A percentile compares a stretch with the other conserved stretches of the same genome.
phyloP scores from a whole-genome alignment of 2,888 invertebrate species.

The Synergus gifuensis region DNA sequence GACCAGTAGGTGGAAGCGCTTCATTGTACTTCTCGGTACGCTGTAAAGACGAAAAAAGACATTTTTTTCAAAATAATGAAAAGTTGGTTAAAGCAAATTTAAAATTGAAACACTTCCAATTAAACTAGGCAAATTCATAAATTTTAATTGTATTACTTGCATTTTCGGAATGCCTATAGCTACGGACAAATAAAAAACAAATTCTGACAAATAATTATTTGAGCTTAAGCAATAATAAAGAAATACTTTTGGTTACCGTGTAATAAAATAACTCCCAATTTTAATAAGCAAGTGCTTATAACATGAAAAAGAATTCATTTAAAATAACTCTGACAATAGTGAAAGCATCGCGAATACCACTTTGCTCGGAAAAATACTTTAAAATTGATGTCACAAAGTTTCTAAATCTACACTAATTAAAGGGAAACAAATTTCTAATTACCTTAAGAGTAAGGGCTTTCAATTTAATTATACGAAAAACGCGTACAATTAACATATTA shows the following conservation, averaged over 20 bases:
- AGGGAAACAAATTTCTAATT: background rate
- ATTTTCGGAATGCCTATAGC: too few relatives aligned
- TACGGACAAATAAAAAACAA: too few relatives aligned
- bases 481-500: background rate
- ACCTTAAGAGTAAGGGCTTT: background rate
- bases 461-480: background rate
- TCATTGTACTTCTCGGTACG: conserved; percentile 18
- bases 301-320: background rate
- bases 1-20: conserved; percentile 9
- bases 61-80: background rate
- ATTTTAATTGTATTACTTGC: too few relatives aligned
- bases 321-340: background rate
- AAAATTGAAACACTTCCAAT: too few relatives aligned
- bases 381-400: background rate
- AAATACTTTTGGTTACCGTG: too few relatives aligned
- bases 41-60: background rate
- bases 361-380: background rate
- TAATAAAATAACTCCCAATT: background rate
- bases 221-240: too few relatives aligned
- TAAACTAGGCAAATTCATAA: too few relatives aligned
- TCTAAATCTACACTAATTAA: background rate
- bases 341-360: background rate
- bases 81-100: too few relatives aligned
- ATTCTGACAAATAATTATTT: too few relatives aligned
- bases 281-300: background rate